Conservation (phyloP, 2,888 invertebrate genomes). For the Minunthozetes semirufus region DNA sequence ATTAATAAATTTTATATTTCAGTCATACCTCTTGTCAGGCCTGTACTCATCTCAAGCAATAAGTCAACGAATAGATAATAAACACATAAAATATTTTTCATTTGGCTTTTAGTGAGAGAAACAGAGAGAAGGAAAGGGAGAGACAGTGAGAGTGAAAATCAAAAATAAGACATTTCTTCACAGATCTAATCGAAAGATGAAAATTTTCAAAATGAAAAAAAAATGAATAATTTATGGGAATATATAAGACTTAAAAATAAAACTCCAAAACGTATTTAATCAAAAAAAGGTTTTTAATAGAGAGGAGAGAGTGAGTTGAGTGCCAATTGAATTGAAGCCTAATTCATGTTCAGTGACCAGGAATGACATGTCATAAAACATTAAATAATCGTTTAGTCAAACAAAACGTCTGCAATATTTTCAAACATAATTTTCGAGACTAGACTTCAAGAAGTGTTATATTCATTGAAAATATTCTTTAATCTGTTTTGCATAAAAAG, state of each 20-base stretch:
- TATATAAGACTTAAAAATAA: not conserved
- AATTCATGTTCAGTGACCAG: slow-evolving; percentile 16
- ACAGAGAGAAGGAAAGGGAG: too few relatives aligned
- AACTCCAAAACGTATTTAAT: not conserved
- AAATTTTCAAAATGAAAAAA: not conserved
- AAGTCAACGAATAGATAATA: not conserved
- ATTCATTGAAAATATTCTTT: not conserved
- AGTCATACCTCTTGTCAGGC: not conserved
- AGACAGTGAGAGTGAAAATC: not conserved
- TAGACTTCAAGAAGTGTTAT: not conserved
- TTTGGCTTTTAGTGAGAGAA: not conserved
- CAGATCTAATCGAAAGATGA: not conserved
- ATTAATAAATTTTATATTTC: not conserved
- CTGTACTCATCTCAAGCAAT: not conserved
- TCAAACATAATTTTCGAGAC: not conserved
- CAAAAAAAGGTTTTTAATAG: not conserved
- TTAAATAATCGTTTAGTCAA: slow-evolving; percentile 19
- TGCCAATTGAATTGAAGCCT: not conserved
- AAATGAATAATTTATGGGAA: slow-evolving; percentile 3
- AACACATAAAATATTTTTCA: not conserved
- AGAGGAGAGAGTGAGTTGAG: not conserved
- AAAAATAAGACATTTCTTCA: not conserved
- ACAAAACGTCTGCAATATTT: not conserved
- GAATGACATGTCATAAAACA: slow-evolving; percentile 20
- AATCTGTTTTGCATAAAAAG: not conserved